Conservation (phyloP, 2,888 invertebrate species). For the Nemapogon koenigi region DNA sequence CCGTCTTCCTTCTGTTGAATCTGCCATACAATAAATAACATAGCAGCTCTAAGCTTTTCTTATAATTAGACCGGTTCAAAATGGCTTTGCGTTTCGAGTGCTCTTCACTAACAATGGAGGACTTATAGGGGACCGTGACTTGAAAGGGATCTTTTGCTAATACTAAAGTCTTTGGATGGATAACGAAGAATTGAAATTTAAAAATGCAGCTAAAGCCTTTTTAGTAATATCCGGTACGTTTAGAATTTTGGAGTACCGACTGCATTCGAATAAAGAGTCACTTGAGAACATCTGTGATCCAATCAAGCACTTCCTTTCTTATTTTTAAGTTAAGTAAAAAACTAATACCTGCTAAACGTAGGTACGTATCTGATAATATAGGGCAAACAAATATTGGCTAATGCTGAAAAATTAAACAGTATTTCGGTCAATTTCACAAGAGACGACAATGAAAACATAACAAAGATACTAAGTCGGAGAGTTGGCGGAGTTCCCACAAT, state of each 20-base stretch:
- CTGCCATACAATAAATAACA: conserved; percentile 48
- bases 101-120: conserved; percentile 50
- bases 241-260: conserved; percentile 22
- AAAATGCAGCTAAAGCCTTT: conserved; percentile 31
- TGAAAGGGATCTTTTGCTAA: conserved; percentile 35
- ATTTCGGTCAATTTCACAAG: conserved; percentile 5
- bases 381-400: too few species aligned
- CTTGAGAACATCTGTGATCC: too few species aligned
- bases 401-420: too few species aligned
- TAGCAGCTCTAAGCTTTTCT: conserved; percentile 34
- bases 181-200: too few species aligned
- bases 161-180: conserved; percentile 45
- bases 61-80: conserved; percentile 44
- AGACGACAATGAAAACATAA: conserved; percentile 22
- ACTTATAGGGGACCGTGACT: conserved; percentile 8
- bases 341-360: too few species aligned
- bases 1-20: conserved; percentile 49
- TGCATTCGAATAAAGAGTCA: too few species aligned
- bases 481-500: conserved; percentile 63
- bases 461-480: conserved; percentile 52
- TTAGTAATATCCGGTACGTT: conserved; percentile 44
- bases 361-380: too few species aligned
- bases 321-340: too few species aligned
- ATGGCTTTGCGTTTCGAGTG: conserved; percentile 39
- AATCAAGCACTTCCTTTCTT: too few species aligned